Evolutionary conservation across 92 coral and sea anemone species (phyloP), one percentile per base, ranked within the genome.

Genomic region (Bergia sp.): DNA sequence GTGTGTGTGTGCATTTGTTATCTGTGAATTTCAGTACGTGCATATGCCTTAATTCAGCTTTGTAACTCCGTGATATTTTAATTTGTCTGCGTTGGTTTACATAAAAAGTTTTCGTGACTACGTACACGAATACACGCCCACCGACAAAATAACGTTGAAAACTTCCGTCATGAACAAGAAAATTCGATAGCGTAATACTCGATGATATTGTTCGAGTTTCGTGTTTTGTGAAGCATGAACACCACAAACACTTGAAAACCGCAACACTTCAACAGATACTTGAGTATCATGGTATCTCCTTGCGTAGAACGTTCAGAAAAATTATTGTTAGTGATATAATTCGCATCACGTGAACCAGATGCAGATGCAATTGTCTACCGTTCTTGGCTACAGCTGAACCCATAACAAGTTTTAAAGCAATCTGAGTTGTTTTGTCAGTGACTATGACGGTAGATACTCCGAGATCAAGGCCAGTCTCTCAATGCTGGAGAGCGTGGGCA

Each of bases 401-500:
- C 4, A 23, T 20, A 78, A 44, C 37, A 16, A 37, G 61, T 20
- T 57, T 21, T 2, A 7, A 73, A 36, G 20, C 23, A 61, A 61
- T 36, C 77, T n/a, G n/a, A n/a, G n/a, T n/a, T n/a, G n/a, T 13
- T 10, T 55, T 55, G 64, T 69, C 42, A 29, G 42, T 73, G 9
- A 57, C 57, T 9, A 80, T 80, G 85, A 57, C 43, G n/a, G 16
- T 80, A 15, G 85, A 80, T 53, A 41, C 47, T 57, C 72, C 23
- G 5, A 37, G 13, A 5, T 18, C 29, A 18, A 38, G 61, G 13
- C 72, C 47, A 4, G 85, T n/a, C 15, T 53, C 85, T 38, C 23
- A 13, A 9, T 80, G 85, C 21, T 38, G 85, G 72, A 41, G 37
- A 37, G 72, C 42, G n/a, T 82, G 86, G 86, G 20, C 73, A 67